Percentiles rank a stretch among this genome's conserved stretches.
These are phyloP conservation scores for Thereva nobilitata DNA, from an alignment of 2,888 invertebrate genomes.

Conservation along the genomic window DNA sequence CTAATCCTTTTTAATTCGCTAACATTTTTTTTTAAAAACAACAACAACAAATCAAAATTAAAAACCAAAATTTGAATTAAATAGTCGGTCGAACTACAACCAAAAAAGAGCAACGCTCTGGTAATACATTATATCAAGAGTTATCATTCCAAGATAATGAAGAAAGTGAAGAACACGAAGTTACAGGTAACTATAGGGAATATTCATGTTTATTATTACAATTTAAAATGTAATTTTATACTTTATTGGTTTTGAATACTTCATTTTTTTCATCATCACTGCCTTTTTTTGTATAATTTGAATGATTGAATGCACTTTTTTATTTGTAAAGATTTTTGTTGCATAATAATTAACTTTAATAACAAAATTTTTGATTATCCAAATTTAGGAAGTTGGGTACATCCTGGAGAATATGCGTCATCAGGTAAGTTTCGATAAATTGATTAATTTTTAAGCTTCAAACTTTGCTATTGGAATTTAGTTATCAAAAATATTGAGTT, in stretches of 20 bases:
- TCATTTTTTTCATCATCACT: constrained; percentile 7
- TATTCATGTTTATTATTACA: not conserved
- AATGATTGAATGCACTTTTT: too few relatives aligned
- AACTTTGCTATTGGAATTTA: constrained; percentile 54
- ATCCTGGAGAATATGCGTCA: constrained; percentile 98
- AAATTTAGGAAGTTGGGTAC: constrained; percentile 85
- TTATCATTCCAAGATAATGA: constrained; percentile 90
- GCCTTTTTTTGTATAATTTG: not conserved
- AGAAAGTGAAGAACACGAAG: constrained; percentile 81
- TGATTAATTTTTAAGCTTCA: constrained; percentile 44
- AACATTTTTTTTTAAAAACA: constrained; percentile 4
- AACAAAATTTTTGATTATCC: constrained; percentile 28
- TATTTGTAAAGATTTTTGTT: constrained; percentile 8
- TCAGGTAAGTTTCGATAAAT: constrained; percentile 72
- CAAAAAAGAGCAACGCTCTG: constrained; percentile 84
- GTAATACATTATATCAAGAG: constrained; percentile 90
- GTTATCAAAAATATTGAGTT: not conserved
- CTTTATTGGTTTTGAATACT: not conserved
- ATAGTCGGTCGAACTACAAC: constrained; percentile 68
- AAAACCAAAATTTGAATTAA: constrained; percentile 42
- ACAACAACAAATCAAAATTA: too few relatives aligned
- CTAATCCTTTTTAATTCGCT: constrained; percentile 15
- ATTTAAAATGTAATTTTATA: too few relatives aligned
- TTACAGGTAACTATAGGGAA: constrained; percentile 74
- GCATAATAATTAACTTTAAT: constrained; percentile 32